Evolutionary conservation across 2,888 invertebrate species (phyloP), one percentile per base, ranked within the genome.

Genomic region (Caenorhabditis sp.): DNA sequence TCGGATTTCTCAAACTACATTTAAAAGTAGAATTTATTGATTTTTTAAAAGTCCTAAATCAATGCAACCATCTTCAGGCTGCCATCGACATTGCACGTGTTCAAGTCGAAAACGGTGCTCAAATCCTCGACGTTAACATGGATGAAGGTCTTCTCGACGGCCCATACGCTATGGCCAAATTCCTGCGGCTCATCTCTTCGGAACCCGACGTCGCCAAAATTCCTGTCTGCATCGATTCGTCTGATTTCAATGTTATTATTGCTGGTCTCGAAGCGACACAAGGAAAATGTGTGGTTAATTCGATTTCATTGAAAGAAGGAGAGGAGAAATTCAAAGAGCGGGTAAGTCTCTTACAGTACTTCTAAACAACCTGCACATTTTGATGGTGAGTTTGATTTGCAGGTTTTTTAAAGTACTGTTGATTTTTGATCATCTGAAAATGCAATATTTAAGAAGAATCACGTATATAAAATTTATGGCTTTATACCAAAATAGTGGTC

Each of bases 81-180:
- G 91, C 91, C 0, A 85, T 91, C 71, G 85, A 82, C 21, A 87
- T 91, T 63, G 91, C 91, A 21, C 90, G 90, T 78, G 68, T 77
- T 1, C 91, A 91, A 84, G 91, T 91, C 10, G 91, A 91, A 83
- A 90, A 89, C 81, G 91, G 91, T 56, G 91, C 91, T 0, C 91
- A 75, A 53, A 76, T 80, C 25, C 70, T 91, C 27, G 91, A 91
- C 80, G 90, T 91, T 57, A 91, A 91, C 84, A 90, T 91, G 90
- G 91, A 91, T 82, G 91, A 91, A 78, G 80, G 80, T 20, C 89
- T 91, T 89, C 85, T 91, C 67, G 91, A 91, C 82, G 91, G 91
- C 1, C 82, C 83, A 12, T 77, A 80, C 50, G 90, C 90, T 20
- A 91, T 91, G 90, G 87, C 89, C 7, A 90, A 89, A 63, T 91